phyloP scores from a whole-genome alignment of 1,140 invertebrate genomes.

The Zaprionus ghesquierei region DNA sequence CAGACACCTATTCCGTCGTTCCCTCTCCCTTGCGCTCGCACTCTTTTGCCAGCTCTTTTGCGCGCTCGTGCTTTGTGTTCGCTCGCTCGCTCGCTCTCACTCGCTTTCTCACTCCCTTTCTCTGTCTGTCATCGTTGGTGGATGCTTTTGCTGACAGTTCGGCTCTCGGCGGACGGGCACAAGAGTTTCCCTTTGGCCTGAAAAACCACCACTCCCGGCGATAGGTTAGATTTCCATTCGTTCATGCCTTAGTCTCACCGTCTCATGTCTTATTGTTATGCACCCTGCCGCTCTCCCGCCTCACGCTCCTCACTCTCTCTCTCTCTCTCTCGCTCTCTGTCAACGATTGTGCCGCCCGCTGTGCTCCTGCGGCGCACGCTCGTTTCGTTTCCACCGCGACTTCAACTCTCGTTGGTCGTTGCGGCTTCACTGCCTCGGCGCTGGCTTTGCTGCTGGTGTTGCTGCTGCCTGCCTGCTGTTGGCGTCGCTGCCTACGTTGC shows the following conservation, averaged over 20 bases:
- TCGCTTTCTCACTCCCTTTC: not conserved
- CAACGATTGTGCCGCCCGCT: slow-evolving; percentile 13
- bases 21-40: not conserved
- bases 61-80: not conserved
- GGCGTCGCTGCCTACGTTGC: slow-evolving; percentile 6
- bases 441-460: slow-evolving; percentile 15
- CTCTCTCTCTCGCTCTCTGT: not conserved
- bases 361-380: slow-evolving; percentile 69
- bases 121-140: slow-evolving; percentile 47
- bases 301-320: not conserved
- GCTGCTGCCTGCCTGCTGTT: slow-evolving; percentile 12
- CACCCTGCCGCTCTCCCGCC: slow-evolving; percentile 9
- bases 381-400: slow-evolving; percentile 64
- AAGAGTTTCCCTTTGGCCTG: slow-evolving; percentile 36
- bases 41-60: not conserved
- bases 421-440: slow-evolving; percentile 28
- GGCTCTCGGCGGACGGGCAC: slow-evolving; percentile 58
- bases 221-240: slow-evolving; percentile 67
- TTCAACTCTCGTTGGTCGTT: slow-evolving; percentile 66
- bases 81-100: not conserved
- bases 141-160: slow-evolving; percentile 76
- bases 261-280: slow-evolving; percentile 32
- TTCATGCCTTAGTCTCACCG: slow-evolving; percentile 13
- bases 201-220: slow-evolving; percentile 62
- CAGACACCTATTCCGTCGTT: not conserved